These are phyloP conservation scores for Aix galericulata DNA, from an alignment of 2,113 vertebrate species.

Conservation along the genomic window DNA sequence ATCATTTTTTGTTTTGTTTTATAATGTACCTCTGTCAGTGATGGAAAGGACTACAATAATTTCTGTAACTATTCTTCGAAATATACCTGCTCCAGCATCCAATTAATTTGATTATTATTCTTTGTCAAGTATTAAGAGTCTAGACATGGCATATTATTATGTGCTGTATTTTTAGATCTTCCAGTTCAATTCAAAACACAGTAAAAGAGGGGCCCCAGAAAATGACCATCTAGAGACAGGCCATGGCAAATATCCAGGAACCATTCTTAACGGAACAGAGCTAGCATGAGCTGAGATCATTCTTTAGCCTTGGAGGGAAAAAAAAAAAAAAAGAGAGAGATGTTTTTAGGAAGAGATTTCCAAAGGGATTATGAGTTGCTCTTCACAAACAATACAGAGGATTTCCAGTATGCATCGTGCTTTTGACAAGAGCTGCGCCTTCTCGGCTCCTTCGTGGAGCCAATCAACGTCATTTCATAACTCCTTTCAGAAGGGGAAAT, in stretches of 20 bases:
- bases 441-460: background rate
- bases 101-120: constrained; percentile 47
- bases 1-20: background rate
- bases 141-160: constrained; percentile 58
- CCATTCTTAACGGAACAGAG: constrained; percentile 72
- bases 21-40: constrained; percentile 3
- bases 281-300: constrained; percentile 68
- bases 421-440: constrained; percentile 13
- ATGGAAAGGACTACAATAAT: background rate
- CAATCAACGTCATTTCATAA: background rate
- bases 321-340: background rate
- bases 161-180: constrained; percentile 70
- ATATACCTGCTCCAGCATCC: constrained; percentile 24
- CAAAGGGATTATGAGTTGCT: constrained; percentile 58
- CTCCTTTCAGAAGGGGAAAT: constrained; percentile 11
- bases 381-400: constrained; percentile 64
- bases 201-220: constrained; percentile 72
- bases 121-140: constrained; percentile 53
- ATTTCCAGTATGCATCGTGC: constrained; percentile 62
- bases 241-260: constrained; percentile 77
- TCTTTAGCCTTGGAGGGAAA: constrained; percentile 23
- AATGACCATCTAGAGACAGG: constrained; percentile 71
- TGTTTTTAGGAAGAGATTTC: constrained; percentile 67
- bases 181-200: constrained; percentile 75
- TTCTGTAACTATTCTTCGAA: constrained; percentile 9